Base-by-base conservation (phyloP, 1,140 invertebrate species). In the Uloborus diversus region DNA sequence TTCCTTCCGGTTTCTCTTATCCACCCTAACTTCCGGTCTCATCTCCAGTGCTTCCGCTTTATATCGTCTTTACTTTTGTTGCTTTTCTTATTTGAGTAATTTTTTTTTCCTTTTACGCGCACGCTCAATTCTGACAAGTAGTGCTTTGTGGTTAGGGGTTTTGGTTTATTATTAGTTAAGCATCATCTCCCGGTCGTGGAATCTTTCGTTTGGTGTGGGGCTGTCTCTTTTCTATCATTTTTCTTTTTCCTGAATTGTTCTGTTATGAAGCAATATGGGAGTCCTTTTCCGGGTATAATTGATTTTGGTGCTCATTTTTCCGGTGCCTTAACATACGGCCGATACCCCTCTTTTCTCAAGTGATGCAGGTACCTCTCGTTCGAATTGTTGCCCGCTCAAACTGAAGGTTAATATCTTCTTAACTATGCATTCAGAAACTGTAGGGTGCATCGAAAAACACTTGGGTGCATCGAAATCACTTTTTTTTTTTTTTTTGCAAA, bases 1-100 rank as follows among this genome's bases (percentile, higher is more conserved):
- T 73, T 73, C 70, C 70, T 73, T 73, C 70, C 70, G 70, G 70
- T 73, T 62, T 73, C 59, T 61, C 70, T 73, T 73, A 73, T 73
- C 70, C 70, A 73, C 70, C 70, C 59, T 62, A 49, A 62, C 59
- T 73, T 73, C 70, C 70, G 57, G 70, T 73, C 70, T 73, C 70
- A 73, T 73, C 70, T 73, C 70, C 70, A 73, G 57, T 62, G 28
- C 59, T 73, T 73, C 70, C 70, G 70, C 59, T 73, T 73, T 73
- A 27, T 61, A 9, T 73, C 70, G 35, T 49, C 37, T 35, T n/a
- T 62, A 62, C 70, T 49, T 42, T 42, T 61, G 23, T 25, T 71
- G 68, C 20, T n/a, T 32, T 57, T 56, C 59, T 57, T 57, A 4
- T 59, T 25, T 27, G 47, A 49, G 35, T 33, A 13, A 37, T 37